Percentiles rank a stretch among this genome's conserved stretches.
Conservation (phyloP, 2,113 vertebrate genomes). For the Chloroceryle aenea region DNA sequence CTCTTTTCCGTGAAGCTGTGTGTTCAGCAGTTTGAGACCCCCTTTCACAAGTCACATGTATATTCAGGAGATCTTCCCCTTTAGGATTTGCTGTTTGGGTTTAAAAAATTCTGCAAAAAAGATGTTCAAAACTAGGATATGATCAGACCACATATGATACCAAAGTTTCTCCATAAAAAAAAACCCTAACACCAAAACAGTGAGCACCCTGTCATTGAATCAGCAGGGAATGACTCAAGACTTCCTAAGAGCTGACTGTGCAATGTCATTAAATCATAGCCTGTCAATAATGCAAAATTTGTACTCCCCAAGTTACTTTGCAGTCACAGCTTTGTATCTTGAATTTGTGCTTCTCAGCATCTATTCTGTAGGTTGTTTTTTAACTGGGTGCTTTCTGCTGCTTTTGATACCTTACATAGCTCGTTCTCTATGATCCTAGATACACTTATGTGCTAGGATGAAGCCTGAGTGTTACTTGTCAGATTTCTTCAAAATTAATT, state of each 20-base stretch:
- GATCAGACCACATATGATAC: neutral
- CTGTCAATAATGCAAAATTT: neutral
- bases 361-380: neutral
- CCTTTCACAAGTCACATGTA: neutral
- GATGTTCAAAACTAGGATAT: neutral
- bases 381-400: neutral
- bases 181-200: neutral
- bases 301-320: neutral
- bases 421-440: neutral
- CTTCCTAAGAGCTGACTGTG: neutral
- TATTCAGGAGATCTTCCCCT: neutral
- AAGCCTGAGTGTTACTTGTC: neutral
- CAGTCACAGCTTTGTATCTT: neutral
- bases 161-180: neutral
- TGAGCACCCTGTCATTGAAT: neutral
- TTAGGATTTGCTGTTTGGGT: neutral
- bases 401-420: neutral
- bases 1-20: neutral
- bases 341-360: neutral
- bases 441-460: neutral
- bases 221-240: neutral
- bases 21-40: slow-evolving; percentile 36
- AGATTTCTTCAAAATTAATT: neutral
- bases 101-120: neutral
- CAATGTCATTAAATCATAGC: neutral